Conservation (phyloP, 2,888 invertebrate species). For the Myopa testacea region DNA sequence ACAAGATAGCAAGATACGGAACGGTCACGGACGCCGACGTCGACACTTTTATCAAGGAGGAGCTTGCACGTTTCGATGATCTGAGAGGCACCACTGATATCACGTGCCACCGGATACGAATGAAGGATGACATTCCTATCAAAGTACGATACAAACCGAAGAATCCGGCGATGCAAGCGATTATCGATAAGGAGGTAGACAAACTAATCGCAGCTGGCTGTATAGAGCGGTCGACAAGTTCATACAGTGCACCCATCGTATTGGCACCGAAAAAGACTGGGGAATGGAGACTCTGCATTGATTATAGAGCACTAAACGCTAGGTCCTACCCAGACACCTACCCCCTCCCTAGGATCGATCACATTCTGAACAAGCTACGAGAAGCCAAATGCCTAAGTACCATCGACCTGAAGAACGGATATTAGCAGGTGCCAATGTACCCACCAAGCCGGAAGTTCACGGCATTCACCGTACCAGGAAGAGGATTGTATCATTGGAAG, state of each 20-base stretch:
- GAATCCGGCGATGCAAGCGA: conserved; percentile 39
- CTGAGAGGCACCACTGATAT: neutral
- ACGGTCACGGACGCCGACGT: neutral
- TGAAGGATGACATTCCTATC: neutral
- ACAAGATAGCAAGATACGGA: neutral
- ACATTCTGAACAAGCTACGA: neutral
- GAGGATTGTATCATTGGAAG: conserved; percentile 36
- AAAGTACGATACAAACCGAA: conserved; percentile 23
- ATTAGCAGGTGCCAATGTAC: conserved; percentile 19
- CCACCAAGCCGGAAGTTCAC: conserved; percentile 24
- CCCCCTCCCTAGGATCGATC: conserved; percentile 31
- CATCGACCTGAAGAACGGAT: conserved; percentile 13
- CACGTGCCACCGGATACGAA: neutral
- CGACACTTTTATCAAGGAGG: neutral
- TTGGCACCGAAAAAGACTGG: conserved; percentile 38
- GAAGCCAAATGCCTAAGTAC: conserved; percentile 6
- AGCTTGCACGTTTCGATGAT: neutral
- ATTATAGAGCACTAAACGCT: conserved; percentile 32
- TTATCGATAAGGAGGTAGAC: conserved; percentile 36
- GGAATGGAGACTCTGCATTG: conserved; percentile 40
- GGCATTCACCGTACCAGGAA: conserved; percentile 30
- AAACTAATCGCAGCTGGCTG: conserved; percentile 11
- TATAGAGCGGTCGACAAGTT: conserved; percentile 37
- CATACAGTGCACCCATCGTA: conserved; percentile 38
- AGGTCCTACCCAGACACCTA: conserved; percentile 30